A percentile compares a stretch with the other conserved stretches of the same genome.
phyloP scores from a whole-genome alignment of 37 sponge, comb jelly and placozoan genomes.

The Diacarnus erythraeanus region DNA sequence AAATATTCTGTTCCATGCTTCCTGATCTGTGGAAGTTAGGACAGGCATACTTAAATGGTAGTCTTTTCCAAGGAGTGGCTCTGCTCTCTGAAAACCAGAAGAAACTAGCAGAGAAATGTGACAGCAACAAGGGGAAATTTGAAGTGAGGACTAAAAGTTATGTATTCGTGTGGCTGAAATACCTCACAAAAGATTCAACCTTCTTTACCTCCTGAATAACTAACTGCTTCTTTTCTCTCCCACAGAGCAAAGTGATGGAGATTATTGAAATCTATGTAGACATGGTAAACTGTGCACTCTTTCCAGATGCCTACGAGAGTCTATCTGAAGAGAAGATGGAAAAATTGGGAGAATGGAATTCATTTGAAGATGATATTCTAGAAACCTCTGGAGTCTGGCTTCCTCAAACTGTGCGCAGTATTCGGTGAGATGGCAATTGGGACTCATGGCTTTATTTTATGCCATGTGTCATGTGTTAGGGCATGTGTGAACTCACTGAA shows the following conservation, averaged over 20 bases:
- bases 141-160: constrained; percentile 25
- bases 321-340: constrained; percentile 46
- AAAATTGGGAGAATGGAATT: constrained; percentile 68
- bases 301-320: constrained; percentile 43
- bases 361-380: constrained; percentile 57
- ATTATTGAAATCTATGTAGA: constrained; percentile 76
- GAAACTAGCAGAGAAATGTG: constrained; percentile 31
- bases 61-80: constrained; percentile 68
- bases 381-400: constrained; percentile 81
- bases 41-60: constrained; percentile 67
- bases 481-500: constrained; percentile 59
- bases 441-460: not conserved
- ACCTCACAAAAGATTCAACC: too few species aligned
- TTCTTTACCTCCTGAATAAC: not conserved
- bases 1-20: constrained; percentile 56
- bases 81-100: constrained; percentile 55
- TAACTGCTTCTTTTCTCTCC: not conserved
- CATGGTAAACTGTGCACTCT: constrained; percentile 82
- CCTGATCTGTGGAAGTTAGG: constrained; percentile 89
- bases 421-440: constrained; percentile 33
- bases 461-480: constrained; percentile 23
- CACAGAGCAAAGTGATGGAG: constrained; percentile 56
- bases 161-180: not conserved
- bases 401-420: constrained; percentile 75
- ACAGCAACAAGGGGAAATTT: constrained; percentile 38